A percentile compares a stretch with the other conserved stretches of the same genome.
phyloP scores from a whole-genome alignment of 2,797 vertebrate genomes.

The Spinus olivaceus region DNA sequence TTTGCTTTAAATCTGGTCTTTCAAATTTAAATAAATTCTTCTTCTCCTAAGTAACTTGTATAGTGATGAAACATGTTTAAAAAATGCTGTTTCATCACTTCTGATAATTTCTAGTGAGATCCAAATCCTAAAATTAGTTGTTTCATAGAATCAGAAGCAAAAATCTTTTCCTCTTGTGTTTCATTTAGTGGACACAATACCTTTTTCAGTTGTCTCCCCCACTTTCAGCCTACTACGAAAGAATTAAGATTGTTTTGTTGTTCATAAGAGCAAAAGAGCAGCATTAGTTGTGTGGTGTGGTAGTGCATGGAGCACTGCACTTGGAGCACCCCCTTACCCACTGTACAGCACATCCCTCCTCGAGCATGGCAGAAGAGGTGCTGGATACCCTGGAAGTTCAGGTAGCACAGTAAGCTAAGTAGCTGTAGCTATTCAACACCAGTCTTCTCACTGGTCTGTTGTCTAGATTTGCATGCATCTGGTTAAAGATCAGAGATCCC shows the following conservation, averaged over 20 bases:
- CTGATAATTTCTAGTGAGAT: neutral
- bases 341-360: neutral
- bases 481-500: neutral
- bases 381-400: neutral
- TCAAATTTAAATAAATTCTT: neutral
- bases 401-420: neutral
- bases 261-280: neutral
- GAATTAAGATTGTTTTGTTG: neutral
- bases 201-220: neutral
- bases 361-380: rapidly evolving
- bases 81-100: neutral
- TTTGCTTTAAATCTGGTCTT: neutral
- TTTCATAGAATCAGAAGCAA: neutral
- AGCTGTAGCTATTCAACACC: neutral
- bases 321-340: neutral
- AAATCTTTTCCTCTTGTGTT: neutral
- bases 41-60: neutral
- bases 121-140: neutral
- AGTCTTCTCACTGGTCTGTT: neutral
- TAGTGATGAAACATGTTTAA: neutral
- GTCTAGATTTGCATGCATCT: neutral
- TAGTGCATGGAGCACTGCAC: too few species aligned
- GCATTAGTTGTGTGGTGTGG: neutral
- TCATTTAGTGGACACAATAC: neutral
- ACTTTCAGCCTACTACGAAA: neutral